phyloP scores from a whole-genome alignment of 2,888 invertebrate species.

The Liodrosophila aerea region DNA sequence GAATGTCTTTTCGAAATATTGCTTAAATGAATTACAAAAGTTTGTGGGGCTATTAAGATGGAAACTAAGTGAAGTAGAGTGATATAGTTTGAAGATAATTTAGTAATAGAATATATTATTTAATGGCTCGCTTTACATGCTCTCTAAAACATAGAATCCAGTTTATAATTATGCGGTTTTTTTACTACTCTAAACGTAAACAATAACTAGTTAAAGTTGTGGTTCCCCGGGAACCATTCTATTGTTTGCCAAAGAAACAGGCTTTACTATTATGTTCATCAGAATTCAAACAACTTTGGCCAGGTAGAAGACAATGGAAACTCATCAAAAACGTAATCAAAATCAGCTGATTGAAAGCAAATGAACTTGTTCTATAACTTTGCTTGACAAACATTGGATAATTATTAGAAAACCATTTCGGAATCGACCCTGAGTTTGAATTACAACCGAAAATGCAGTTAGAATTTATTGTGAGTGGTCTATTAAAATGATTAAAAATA shows the following conservation, averaged over 20 bases:
- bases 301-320: neutral
- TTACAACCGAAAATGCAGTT: neutral
- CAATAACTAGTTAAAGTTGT: constrained; percentile 11
- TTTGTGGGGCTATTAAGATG: neutral
- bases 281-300: constrained; percentile 1
- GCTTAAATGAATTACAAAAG: constrained; percentile 1
- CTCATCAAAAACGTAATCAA: constrained; percentile 7
- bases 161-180: no score
- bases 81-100: no score
- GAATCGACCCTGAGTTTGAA: constrained; percentile 24
- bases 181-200: neutral
- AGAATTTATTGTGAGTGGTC: no score
- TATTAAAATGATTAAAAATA: neutral
- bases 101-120: no score
- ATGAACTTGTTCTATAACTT: constrained; percentile 12
- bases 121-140: no score
- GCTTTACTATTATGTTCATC: constrained; percentile 9
- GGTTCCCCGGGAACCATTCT: constrained; percentile 19
- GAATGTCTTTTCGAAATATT: neutral
- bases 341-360: constrained; percentile 13
- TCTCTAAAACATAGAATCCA: no score
- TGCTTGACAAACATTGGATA: constrained; percentile 34
- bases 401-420: constrained; percentile 31
- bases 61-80: no score
- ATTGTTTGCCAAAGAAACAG: constrained; percentile 8